phyloP scores from a whole-genome alignment of 2,113 vertebrate species.

The Protobothrops flavoviridis region DNA sequence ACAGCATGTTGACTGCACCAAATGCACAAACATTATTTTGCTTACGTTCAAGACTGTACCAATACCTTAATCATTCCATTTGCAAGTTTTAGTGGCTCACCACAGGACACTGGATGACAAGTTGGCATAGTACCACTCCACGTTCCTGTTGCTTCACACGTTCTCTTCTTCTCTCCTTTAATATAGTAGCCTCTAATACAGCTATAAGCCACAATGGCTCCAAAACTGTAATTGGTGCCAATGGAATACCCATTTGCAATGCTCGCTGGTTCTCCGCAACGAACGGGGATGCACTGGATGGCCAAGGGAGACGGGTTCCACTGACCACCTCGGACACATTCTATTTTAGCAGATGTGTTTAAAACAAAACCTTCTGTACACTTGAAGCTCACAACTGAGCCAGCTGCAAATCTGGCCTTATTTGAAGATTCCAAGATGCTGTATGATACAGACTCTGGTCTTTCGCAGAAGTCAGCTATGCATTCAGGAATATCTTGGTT shows the following conservation, averaged over 20 bases:
- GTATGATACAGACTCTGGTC: conserved; percentile 80
- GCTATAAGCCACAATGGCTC: conserved; percentile 92
- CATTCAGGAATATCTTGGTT: conserved; percentile 81
- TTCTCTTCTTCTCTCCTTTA: conserved; percentile 92
- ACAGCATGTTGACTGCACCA: not conserved
- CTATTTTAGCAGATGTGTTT: conserved; percentile 85
- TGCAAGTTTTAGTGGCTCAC: conserved; percentile 75
- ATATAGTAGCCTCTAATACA: conserved; percentile 91
- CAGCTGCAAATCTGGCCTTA: conserved; percentile 86
- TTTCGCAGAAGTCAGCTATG: conserved; percentile 92
- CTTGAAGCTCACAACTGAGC: conserved; percentile 88
- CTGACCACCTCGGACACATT: conserved; percentile 86
- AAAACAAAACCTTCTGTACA: conserved; percentile 93
- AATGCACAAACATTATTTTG: not conserved
- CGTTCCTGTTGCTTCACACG: conserved; percentile 88
- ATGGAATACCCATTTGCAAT: conserved; percentile 87
- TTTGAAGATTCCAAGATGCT: conserved; percentile 88
- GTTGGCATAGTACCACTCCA: conserved; percentile 87
- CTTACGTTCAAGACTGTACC: conserved; percentile 12
- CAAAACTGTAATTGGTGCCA: conserved; percentile 92
- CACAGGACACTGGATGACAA: conserved; percentile 88
- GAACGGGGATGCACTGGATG: conserved; percentile 87
- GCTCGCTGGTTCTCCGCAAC: conserved; percentile 84
- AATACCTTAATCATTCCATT: conserved; percentile 88
- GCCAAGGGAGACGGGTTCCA: conserved; percentile 88